Base-by-base conservation (phyloP, 2,888 invertebrate species). In the Elaeidobius kamerunicus region DNA sequence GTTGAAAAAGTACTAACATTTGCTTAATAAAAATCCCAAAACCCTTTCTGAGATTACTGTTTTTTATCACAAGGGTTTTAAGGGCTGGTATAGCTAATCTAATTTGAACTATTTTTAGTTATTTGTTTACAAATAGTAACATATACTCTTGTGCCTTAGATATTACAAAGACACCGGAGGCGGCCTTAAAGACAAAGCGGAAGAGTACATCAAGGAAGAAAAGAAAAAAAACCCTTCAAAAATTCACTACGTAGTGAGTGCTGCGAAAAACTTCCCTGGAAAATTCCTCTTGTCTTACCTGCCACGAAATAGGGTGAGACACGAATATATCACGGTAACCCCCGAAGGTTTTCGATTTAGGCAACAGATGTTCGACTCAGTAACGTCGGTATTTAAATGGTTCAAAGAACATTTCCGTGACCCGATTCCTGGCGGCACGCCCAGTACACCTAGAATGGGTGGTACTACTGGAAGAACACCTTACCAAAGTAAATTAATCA, bases 361-460 rank as follows among this genome's bases (percentile, higher is more conserved):
- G 34, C 85, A 88, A 59, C 88, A 92, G 66, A 82, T 87, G 70
- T 98, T 98, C 73, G 87, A 88, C 61, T 85, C 89, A 0, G 77
- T 95, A 1, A 81, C 82, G 34, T 78, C 82, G 9, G 70, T 98
- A 52, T 81, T 99, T 65, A 86, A 88, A 55, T 99, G 97, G 97
- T 99, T 99, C 74, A 99, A 99, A 70, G 93, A 94, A 73, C 95
- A 99, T 72, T 99, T 94, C 76, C 78, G 92, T 60, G 96, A 97
- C 67, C 91, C 95, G 0, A 80, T 90, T 41, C 89, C 90, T 0
- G 78, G 79, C 3, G 79, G 80, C 16, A 88, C 88, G 3, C 88
- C 83, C 1, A 83, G 85, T 47, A 88, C 89, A 7, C 86, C 88
- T 1, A 79, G 85, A 59, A 77, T 76, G 60, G 65, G 64, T n/a